Conservation (phyloP, 2,797 vertebrate genomes). For the Scolopax rusticola region DNA sequence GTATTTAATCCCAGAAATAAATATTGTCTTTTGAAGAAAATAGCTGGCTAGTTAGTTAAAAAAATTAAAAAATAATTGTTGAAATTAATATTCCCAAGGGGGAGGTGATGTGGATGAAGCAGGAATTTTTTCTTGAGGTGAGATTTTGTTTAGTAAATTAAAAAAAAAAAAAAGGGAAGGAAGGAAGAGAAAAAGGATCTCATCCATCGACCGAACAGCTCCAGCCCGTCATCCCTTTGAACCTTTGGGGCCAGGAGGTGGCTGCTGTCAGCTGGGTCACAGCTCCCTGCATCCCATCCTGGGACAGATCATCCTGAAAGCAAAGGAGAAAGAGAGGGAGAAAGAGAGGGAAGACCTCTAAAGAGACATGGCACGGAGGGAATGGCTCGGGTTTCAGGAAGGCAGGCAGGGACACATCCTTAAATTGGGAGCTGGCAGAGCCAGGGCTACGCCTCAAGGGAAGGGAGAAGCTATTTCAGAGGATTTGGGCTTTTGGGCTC, state of each 20-base stretch:
- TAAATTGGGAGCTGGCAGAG: constrained; percentile 24
- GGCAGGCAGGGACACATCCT: constrained; percentile 41
- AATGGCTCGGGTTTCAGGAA: constrained; percentile 78
- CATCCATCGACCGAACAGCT: neutral
- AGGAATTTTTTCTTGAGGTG: neutral
- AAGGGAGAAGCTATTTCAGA: neutral
- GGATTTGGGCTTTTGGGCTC: constrained; percentile 14
- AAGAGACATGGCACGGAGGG: constrained; percentile 34
- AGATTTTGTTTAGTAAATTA: neutral
- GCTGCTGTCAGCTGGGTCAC: neutral
- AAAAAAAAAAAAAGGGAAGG: neutral
- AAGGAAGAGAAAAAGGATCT: neutral
- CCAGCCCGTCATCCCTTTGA: neutral
- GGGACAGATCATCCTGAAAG: neutral
- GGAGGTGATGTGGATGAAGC: neutral
- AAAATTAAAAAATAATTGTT: neutral
- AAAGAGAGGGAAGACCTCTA: constrained; percentile 18
- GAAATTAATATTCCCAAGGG: neutral
- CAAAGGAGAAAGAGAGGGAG: neutral
- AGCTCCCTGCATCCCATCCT: neutral
- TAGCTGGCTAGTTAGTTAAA: neutral
- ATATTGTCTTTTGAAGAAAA: neutral
- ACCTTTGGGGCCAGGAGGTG: neutral
- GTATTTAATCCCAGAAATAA: neutral
- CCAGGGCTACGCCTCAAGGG: neutral